These are phyloP conservation scores for Tupaia chinensis DNA, from an alignment of 2,113 vertebrate species.

Conservation along the genomic window DNA sequence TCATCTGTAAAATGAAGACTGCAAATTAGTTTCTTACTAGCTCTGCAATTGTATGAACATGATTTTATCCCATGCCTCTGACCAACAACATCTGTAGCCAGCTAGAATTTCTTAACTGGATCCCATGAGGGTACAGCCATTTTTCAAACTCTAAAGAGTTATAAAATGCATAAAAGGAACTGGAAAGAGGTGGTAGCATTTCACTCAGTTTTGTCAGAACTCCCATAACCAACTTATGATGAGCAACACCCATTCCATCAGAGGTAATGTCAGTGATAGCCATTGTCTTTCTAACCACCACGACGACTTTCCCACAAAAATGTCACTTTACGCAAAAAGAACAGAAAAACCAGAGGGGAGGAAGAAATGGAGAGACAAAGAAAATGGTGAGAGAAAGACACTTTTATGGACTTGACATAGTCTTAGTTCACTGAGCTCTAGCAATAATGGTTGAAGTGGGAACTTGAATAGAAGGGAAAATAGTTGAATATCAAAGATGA, in stretches of 20 bases:
- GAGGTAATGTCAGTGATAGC: background rate
- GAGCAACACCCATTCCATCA: background rate
- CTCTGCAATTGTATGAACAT: background rate
- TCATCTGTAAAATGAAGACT: background rate
- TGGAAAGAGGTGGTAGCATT: background rate
- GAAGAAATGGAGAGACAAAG: background rate
- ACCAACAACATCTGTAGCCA: conserved; percentile 18
- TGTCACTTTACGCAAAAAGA: background rate
- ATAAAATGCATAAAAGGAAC: background rate
- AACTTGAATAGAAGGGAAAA: background rate
- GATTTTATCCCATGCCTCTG: background rate
- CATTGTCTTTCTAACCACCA: background rate
- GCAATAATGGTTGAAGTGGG: background rate
- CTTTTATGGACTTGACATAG: background rate
- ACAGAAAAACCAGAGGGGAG: background rate
- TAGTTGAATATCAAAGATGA: background rate
- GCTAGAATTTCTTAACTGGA: conserved; percentile 12
- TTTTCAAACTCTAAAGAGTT: conserved; percentile 50
- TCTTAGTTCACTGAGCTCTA: background rate
- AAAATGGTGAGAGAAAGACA: background rate
- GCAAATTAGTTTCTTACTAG: conserved; percentile 17
- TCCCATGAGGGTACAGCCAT: background rate
- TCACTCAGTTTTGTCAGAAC: background rate
- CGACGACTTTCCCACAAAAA: background rate
- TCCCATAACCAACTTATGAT: rapidly evolving